Evolutionary conservation across 2,888 invertebrate species (phyloP), one percentile per base, ranked within the genome.

Genomic region (Sympetrum striolatum): DNA sequence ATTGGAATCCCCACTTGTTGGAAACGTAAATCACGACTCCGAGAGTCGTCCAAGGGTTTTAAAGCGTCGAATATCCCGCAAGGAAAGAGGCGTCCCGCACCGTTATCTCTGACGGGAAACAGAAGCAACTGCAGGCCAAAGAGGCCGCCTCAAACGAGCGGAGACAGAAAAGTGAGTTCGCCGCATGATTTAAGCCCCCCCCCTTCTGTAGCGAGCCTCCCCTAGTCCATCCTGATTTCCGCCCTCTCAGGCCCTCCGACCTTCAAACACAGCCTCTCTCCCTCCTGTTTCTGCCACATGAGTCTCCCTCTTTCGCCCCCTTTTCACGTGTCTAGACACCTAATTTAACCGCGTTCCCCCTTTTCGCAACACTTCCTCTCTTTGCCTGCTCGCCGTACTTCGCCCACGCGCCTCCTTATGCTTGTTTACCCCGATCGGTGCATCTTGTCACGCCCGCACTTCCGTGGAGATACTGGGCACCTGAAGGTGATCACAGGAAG

Each of bases 261-360:
- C 73, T 31, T 73, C 73, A 14, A 25, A 25, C 31, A 31, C 31
- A 73, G 4, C 25, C 53, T 25, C 73, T 3, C 73, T 10, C 31
- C 3, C 31, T 73, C 73, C 0, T 8, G 5, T 8, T 73, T 25
- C 12, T 31, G 73, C 31, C 64, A 64, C 25, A 22, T 64, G 64
- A 64, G 64, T 10, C 64, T 64, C 22, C 22, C 64, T 64, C 22
- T 22, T 64, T 25, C 44, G 31, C 22, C 82, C 86, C 37, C 60
- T 39, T 60, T 60, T 64, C 60, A 22, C 86, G 15, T 64, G 86
- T 86, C 86, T 86, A 86, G 86, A 86, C 86, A 37, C 60, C 86
- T 64, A 86, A 86, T 86, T 86, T 60, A 86, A 37, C 60, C 60
- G n/a, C 44, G 22, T 0, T 25, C 44, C 44, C 22, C 48, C 44